These are phyloP conservation scores for Podarcis muralis DNA, from an alignment of 2,113 vertebrate species.

Conservation along the genomic window DNA sequence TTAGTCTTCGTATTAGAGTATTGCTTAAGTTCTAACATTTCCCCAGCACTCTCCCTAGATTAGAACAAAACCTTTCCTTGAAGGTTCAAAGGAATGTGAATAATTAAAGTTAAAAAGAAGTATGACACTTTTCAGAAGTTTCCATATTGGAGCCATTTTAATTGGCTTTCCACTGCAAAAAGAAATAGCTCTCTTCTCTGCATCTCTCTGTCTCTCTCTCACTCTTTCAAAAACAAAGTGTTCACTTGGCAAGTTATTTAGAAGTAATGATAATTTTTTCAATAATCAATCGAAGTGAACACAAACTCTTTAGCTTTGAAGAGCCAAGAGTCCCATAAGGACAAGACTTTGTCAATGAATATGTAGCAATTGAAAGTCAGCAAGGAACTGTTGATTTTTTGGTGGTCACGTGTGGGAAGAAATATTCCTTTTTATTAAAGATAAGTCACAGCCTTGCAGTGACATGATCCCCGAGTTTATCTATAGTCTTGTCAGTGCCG, in stretches of 20 bases:
- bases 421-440: neutral
- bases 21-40: conserved; percentile 8
- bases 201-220: neutral
- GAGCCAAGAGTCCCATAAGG: neutral
- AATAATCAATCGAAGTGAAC: neutral
- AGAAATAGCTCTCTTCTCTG: neutral
- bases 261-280: neutral
- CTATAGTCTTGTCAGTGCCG: neutral
- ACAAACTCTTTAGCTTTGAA: neutral
- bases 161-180: neutral
- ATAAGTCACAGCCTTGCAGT: neutral
- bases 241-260: neutral
- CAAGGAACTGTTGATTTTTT: neutral
- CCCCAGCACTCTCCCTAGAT: neutral
- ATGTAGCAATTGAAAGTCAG: no score
- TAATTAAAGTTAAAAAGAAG: neutral
- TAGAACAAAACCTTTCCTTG: neutral
- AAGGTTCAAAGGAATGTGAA: neutral
- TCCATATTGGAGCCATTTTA: neutral
- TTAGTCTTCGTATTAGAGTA: neutral
- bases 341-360: neutral
- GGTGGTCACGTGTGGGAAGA: neutral
- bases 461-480: neutral
- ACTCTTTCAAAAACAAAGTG: neutral
- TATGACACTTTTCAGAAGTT: neutral